Evolutionary conservation across 1,140 invertebrate genomes (phyloP), one percentile per base, ranked within the genome.

Genomic region (Trinorchestia longiramus): DNA sequence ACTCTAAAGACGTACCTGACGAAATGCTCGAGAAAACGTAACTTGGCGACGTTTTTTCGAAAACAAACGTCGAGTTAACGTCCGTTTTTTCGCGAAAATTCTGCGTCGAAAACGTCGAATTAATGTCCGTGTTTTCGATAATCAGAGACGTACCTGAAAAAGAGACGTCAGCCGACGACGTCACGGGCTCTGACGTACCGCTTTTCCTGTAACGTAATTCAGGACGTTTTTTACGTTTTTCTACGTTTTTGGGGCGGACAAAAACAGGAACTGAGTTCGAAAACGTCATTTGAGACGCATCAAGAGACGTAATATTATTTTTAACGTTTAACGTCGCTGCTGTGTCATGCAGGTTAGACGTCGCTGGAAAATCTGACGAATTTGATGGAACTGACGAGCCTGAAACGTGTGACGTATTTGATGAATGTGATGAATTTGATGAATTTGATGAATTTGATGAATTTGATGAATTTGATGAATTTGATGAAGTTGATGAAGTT

Each of bases 1-100:
- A 94, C 92, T 94, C 92, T 45, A 44, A 44, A 8, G 92, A 94
- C 92, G 92, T 94, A 94, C 92, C 44, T 41, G 41, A 92, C 43
- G 90, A 43, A 36, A 19, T 11, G 17, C 87, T 88, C 87, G 4
- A 36, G 41, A 6, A 88, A 8, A 40, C 19, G 8, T 6, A 53
- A 53, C n/a, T 53, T 53, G 47, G 47, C 19, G 47, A 11, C 47
- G 47, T 53, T 19, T 53, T n/a, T n/a, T n/a, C n/a, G n/a, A n/a
- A n/a, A n/a, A n/a, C n/a, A n/a, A 19, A 53, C 47, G 47, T 53
- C 47, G 47, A 53, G 19, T 53, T 53, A 19, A 19, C 47, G 47
- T 53, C 47, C 47, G 47, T 53, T 53, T 6, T 53, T 19, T 77
- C 15, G 36, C 62, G 11, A 23, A 23, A 1, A 77, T 3, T 77